Percentiles rank a stretch among this genome's conserved stretches.
phyloP scores from a whole-genome alignment of 2,113 vertebrate genomes.

The Sorex fumeus region DNA sequence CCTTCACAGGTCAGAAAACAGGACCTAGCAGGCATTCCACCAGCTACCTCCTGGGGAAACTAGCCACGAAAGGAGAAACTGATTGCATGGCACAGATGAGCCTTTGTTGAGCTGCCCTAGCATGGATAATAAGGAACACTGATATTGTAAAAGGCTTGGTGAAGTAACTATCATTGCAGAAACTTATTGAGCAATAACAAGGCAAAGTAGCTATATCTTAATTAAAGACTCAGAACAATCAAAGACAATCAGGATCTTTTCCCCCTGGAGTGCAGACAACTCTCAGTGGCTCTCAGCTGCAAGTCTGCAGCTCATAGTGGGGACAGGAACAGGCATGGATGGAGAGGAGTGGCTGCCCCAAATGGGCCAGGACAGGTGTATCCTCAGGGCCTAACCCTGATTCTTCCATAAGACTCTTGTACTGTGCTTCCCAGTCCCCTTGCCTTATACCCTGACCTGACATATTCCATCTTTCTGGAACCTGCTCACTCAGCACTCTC shows the following conservation, averaged over 20 bases:
- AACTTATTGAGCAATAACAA: background rate
- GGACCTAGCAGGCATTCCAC: fast-evolving
- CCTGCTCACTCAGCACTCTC: background rate
- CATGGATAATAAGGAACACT: too few relatives aligned
- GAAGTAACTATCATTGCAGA: background rate
- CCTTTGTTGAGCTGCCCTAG: fast-evolving
- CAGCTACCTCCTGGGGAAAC: fast-evolving
- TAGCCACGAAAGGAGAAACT: fast-evolving
- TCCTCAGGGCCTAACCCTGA: fast-evolving
- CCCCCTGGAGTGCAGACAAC: fast-evolving
- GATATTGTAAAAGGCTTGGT: background rate
- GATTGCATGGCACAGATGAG: fast-evolving
- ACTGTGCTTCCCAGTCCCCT: fast-evolving
- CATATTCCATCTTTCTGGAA: fast-evolving
- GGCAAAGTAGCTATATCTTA: background rate
- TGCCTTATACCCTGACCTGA: too few relatives aligned
- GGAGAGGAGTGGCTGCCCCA: fast-evolving
- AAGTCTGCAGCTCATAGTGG: fast-evolving
- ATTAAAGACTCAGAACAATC: conserved; percentile 9
- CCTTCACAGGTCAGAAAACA: fast-evolving
- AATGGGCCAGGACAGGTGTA: background rate
- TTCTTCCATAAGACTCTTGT: too few relatives aligned
- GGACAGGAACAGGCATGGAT: fast-evolving
- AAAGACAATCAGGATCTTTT: background rate
- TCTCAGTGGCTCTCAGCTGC: background rate